Conservation (phyloP, 2,113 vertebrate species). For the Cnemophilus loriae region DNA sequence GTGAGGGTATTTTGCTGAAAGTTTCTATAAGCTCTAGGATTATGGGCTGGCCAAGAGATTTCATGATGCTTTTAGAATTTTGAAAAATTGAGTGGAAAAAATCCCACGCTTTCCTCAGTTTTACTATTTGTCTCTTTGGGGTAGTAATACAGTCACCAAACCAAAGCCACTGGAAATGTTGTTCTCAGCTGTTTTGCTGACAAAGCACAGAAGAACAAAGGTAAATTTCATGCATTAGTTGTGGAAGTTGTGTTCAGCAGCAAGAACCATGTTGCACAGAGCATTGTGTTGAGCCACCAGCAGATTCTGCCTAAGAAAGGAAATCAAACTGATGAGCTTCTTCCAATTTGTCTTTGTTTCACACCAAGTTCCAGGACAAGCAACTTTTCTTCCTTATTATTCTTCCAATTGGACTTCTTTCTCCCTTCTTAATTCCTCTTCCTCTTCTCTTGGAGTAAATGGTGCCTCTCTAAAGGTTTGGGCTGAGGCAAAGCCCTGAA, state of each 20-base stretch:
- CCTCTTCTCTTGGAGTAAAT: not conserved
- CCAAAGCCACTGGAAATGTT: not conserved
- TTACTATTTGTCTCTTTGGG: not conserved
- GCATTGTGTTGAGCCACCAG: not conserved
- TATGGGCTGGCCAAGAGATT: not conserved
- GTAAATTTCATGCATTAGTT: not conserved
- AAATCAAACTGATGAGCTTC: not conserved
- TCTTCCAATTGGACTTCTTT: not conserved
- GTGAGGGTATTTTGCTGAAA: not conserved
- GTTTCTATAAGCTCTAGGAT: not conserved
- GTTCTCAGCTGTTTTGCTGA: not conserved
- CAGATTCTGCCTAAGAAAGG: not conserved
- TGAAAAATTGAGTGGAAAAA: not conserved
- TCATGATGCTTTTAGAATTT: not conserved
- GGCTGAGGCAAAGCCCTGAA: not conserved
- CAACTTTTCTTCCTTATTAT: not conserved
- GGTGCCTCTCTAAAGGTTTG: not conserved
- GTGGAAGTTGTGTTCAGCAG: not conserved
- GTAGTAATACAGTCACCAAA: not conserved
- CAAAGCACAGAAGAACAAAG: not conserved
- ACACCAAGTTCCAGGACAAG: not conserved
- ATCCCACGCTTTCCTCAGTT: accelerated
- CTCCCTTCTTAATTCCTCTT: not conserved
- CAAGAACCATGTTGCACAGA: not conserved
- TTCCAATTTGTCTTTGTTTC: not conserved